A percentile compares a stretch with the other conserved stretches of the same genome.
Conservation (phyloP, 2,113 vertebrate species). For the Cynopterus brachyotis region DNA sequence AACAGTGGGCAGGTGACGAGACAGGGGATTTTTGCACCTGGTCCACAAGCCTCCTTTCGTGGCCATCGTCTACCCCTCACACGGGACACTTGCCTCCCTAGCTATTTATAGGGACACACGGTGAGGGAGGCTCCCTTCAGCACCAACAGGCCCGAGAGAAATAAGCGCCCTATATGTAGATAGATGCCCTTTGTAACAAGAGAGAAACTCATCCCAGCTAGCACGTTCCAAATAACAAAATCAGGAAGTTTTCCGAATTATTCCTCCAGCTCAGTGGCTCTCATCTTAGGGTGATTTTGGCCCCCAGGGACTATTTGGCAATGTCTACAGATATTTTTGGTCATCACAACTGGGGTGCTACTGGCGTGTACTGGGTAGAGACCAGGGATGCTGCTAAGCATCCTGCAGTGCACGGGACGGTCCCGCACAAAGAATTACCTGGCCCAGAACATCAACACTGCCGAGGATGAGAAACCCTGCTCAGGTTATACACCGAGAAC, state of each 20-base stretch:
- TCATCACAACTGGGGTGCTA: background rate
- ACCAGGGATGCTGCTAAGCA: background rate
- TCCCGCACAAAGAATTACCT: background rate
- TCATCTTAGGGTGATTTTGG: background rate
- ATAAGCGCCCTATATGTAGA: constrained; percentile 54
- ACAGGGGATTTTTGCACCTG: background rate
- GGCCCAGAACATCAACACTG: background rate
- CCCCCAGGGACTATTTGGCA: background rate
- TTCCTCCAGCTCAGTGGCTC: background rate
- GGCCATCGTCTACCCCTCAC: background rate
- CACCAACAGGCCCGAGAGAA: constrained; percentile 16
- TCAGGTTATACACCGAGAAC: background rate
- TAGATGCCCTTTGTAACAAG: constrained; percentile 49
- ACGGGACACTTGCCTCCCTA: background rate
- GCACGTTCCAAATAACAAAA: constrained; percentile 45
- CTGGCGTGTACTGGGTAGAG: background rate
- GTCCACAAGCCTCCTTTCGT: background rate
- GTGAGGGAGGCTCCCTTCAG: background rate
- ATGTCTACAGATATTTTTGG: background rate
- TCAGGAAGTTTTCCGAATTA: background rate
- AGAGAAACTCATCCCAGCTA: constrained; percentile 19
- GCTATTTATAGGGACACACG: background rate
- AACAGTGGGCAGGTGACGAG: background rate
- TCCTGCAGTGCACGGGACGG: background rate
- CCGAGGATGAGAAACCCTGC: background rate